These are phyloP conservation scores for Cydia pomonella DNA, from an alignment of 1,140 invertebrate species.

Conservation along the genomic window DNA sequence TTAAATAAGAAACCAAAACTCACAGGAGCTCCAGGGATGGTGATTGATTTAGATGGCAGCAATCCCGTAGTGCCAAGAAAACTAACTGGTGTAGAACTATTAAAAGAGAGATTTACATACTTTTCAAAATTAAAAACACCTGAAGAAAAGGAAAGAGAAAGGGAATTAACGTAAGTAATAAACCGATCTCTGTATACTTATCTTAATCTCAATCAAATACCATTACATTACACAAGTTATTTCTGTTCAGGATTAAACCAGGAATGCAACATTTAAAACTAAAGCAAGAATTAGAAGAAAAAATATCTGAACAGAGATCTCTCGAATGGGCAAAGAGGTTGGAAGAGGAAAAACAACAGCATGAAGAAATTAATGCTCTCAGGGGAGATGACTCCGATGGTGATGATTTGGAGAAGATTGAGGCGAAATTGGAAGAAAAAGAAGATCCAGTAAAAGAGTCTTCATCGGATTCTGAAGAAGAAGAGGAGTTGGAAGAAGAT, in stretches of 20 bases:
- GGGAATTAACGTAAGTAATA: constrained; percentile 68
- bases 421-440: constrained; percentile 57
- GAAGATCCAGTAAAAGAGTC: constrained; percentile 43
- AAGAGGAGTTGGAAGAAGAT: constrained; percentile 69
- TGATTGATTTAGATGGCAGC: constrained; percentile 82
- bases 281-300: constrained; percentile 83
- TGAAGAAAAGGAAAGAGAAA: constrained; percentile 72
- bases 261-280: constrained; percentile 83
- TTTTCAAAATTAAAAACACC: constrained; percentile 80
- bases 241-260: constrained; percentile 75
- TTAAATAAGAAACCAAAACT: constrained; percentile 77
- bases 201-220: constrained; percentile 27
- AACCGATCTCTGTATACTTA: constrained; percentile 18
- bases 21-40: constrained; percentile 80
- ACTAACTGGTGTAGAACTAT: constrained; percentile 79
- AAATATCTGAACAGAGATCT: constrained; percentile 83
- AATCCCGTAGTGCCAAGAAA: constrained; percentile 55
- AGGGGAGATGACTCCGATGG: constrained; percentile 55
- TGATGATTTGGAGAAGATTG: constrained; percentile 71
- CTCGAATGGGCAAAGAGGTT: constrained; percentile 84
- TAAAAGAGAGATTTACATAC: constrained; percentile 84
- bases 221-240: constrained; percentile 11
- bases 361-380: constrained; percentile 60
- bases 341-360: constrained; percentile 73
- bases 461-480: constrained; percentile 67